Percentiles rank a stretch among this genome's conserved stretches.
These are phyloP conservation scores for Ceratina calcarata DNA, from an alignment of 1,140 invertebrate genomes.

Conservation along the genomic window DNA sequence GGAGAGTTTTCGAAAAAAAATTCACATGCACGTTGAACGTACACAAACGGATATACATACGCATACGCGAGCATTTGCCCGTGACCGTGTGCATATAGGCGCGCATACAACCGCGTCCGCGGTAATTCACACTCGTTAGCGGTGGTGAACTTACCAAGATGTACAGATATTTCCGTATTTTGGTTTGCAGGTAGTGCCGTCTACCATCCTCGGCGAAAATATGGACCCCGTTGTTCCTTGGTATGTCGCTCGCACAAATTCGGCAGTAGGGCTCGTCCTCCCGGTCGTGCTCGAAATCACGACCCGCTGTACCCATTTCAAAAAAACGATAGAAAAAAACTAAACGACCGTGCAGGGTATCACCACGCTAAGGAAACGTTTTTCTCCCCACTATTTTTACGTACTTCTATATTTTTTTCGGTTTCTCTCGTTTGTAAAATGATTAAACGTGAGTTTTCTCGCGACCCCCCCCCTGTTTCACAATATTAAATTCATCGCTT, in stretches of 20 bases:
- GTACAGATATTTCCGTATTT: constrained; percentile 82
- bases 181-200: constrained; percentile 79
- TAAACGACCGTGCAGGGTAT: constrained; percentile 14
- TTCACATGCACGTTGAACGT: not conserved
- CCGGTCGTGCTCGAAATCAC: constrained; percentile 63
- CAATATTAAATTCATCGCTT: constrained; percentile 45
- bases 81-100: constrained; percentile 1
- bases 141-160: constrained; percentile 77
- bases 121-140: constrained; percentile 11
- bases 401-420: too few relatives aligned
- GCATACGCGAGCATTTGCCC: too few relatives aligned
- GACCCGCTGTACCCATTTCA: constrained; percentile 73
- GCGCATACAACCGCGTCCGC: constrained; percentile 19
- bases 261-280: constrained; percentile 74
- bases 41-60: too few relatives aligned
- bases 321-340: constrained; percentile 47
- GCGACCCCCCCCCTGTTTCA: constrained; percentile 8
- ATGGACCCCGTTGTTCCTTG: constrained; percentile 72
- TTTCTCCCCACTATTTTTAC: constrained; percentile 7
- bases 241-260: constrained; percentile 80
- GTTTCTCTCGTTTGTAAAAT: constrained; percentile 19
- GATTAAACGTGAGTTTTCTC: constrained; percentile 32
- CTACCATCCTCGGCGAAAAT: constrained; percentile 81
- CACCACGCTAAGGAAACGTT: constrained; percentile 15
- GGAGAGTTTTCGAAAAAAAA: constrained; percentile 38